A percentile compares a stretch with the other conserved stretches of the same genome.
phyloP scores from a whole-genome alignment of 2,113 vertebrate species.

The Verasper variegatus region DNA sequence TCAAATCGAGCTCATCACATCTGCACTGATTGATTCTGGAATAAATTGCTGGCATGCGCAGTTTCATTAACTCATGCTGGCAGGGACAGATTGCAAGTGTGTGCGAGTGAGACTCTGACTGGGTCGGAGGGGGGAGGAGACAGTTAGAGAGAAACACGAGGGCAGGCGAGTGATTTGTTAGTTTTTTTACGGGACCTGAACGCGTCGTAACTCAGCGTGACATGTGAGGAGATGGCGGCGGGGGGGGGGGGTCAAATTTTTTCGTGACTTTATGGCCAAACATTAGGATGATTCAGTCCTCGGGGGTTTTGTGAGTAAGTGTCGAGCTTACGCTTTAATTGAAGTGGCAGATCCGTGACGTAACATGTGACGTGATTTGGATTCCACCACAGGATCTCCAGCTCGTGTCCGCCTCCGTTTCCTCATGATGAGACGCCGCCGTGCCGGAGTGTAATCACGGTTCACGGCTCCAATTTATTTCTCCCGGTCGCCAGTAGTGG shows the following conservation, averaged over 20 bases:
- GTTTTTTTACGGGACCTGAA: slow-evolving; percentile 59
- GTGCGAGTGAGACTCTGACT: slow-evolving; percentile 29
- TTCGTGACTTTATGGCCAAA: slow-evolving; percentile 23
- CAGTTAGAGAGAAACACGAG: slow-evolving; percentile 69
- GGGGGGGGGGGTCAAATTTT: slow-evolving; percentile 3
- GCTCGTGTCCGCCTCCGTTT: slow-evolving; percentile 11
- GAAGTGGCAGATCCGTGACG: background rate
- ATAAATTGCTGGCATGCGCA: slow-evolving; percentile 69
- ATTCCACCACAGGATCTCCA: background rate
- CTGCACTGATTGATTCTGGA: slow-evolving; percentile 74
- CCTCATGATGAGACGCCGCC: slow-evolving; percentile 18
- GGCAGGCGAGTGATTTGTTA: slow-evolving; percentile 66
- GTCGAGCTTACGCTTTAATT: background rate
- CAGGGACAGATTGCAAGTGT: slow-evolving; percentile 30
- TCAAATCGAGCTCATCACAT: slow-evolving; percentile 75
- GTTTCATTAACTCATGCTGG: slow-evolving; percentile 70
- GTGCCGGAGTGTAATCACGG: slow-evolving; percentile 27
- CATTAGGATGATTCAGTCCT: slow-evolving; percentile 41
- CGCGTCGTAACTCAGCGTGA: slow-evolving; percentile 54
- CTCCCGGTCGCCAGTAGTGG: background rate
- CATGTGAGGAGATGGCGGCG: slow-evolving; percentile 16
- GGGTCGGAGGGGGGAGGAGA: slow-evolving; percentile 47
- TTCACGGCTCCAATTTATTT: slow-evolving; percentile 28
- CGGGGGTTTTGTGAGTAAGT: background rate
- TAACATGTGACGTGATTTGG: slow-evolving; percentile 2